These are phyloP conservation scores for Trichonephila clavata DNA, from an alignment of 1,140 invertebrate genomes.

Conservation along the genomic window DNA sequence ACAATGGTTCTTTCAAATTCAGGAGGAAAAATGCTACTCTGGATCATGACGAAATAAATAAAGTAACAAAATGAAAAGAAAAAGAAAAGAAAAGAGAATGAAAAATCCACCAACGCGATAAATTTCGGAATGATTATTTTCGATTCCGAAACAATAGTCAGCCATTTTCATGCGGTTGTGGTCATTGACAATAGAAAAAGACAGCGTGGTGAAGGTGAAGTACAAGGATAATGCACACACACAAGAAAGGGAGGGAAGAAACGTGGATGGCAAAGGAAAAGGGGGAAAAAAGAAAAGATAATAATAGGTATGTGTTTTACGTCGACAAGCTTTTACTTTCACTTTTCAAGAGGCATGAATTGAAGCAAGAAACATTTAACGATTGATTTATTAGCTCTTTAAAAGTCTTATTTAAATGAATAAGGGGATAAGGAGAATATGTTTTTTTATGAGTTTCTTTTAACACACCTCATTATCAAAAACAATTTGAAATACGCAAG, in stretches of 20 bases:
- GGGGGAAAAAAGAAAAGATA: conserved; percentile 1
- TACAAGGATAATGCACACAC: conserved; percentile 50
- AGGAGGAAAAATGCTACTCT: neutral
- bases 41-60: neutral
- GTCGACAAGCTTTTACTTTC: conserved; percentile 28
- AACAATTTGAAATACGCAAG: too few species aligned
- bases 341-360: neutral
- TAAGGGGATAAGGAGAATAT: too few species aligned
- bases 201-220: conserved; percentile 49
- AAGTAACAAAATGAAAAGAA: neutral
- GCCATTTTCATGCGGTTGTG: conserved; percentile 46
- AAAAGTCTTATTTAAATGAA: too few species aligned
- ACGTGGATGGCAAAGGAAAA: neutral
- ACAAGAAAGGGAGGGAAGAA: neutral
- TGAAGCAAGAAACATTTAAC: neutral
- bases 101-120: conserved; percentile 25
- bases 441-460: too few species aligned
- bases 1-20: neutral
- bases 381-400: too few species aligned
- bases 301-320: conserved; percentile 41
- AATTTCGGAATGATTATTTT: neutral
- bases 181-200: conserved; percentile 44
- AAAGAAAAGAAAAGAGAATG: neutral
- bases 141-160: neutral
- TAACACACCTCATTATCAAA: too few species aligned